Base-by-base conservation (phyloP, 2,888 invertebrate genomes). In the Caradrina kadenii region DNA sequence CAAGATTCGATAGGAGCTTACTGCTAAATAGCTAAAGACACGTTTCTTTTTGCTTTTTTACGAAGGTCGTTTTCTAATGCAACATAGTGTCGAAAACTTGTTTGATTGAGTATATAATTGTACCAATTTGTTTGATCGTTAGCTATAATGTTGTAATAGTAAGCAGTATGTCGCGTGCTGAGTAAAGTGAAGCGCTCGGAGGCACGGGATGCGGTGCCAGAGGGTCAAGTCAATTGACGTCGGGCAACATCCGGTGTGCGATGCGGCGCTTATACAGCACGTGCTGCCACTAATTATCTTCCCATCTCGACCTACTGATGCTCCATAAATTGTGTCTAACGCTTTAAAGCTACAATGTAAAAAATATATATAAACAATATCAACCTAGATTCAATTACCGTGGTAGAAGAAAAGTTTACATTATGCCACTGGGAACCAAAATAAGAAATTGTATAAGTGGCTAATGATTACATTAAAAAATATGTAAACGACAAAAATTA, bases 221-320 rank as follows among this genome's bases (percentile, higher is more conserved):
- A 91, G 94, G 95, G 95, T 94, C 95, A 95, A 95, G 92, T 93
- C 94, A 95, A 95, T 94, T 94, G 94, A 92, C 90, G 93, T 88
- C 91, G 92, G 89, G 90, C 87, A 87, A 92, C 94, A 92, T 94
- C 94, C 94, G 94, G 92, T 87, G 85, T 83, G 82, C 88, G 89
- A 86, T 86, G 88, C 87, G 89, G 82, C 88, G 87, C 86, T 84
- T 84, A 86, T 84, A 84, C 81, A 84, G 90, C 93, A 93, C 93
- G 93, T 91, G 92, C 92, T 87, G 81, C 83, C 76, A 81, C 73
- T 87, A 89, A 89, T 90, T 90, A 88, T 86, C 81, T 81, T 69
- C 72, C 73, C 74, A 81, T 79, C 69, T 83, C 77, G 76, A 76
- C 73, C 79, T 72, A 76, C 79, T 79, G 70, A 70, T 69, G 68